Percentiles rank a stretch among this genome's conserved stretches.
These are phyloP conservation scores for Hyalella azteca DNA, from an alignment of 2,888 invertebrate species.

Conservation along the genomic window DNA sequence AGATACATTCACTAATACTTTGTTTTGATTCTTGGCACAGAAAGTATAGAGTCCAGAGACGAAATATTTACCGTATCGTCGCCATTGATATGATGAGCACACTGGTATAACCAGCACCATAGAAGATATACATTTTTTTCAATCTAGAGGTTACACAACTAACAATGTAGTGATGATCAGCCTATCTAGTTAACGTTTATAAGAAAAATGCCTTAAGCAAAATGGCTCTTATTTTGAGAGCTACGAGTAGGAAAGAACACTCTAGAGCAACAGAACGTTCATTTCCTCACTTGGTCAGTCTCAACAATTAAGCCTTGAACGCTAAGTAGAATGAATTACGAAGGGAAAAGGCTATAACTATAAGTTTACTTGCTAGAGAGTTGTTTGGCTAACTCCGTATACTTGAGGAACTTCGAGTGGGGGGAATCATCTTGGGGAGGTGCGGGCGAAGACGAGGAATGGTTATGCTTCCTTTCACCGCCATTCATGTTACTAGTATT, in stretches of 20 bases:
- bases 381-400: conserved; percentile 97
- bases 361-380: conserved; percentile 70
- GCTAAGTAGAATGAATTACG: neutral
- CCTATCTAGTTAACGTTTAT: conserved; percentile 6
- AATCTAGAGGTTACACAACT: neutral
- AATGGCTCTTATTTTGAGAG: neutral
- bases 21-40: conserved; percentile 44
- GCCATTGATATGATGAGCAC: conserved; percentile 19
- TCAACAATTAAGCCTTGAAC: neutral
- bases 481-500: conserved; percentile 39
- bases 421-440: conserved; percentile 78
- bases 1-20: conserved; percentile 37
- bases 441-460: conserved; percentile 60
- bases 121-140: neutral
- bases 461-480: conserved; percentile 16
- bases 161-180: conserved; percentile 20
- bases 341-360: conserved; percentile 2
- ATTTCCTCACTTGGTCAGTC: conserved; percentile 30
- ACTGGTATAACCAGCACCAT: conserved; percentile 2
- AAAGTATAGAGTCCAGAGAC: conserved; percentile 14
- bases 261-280: neutral
- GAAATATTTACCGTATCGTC: neutral
- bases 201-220: conserved; percentile 20
- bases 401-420: conserved; percentile 96
- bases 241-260: conserved; percentile 35